Evolutionary conservation across 2,888 invertebrate genomes (phyloP), one percentile per base, ranked within the genome.

Genomic region (Choristoneura rosaceana): DNA sequence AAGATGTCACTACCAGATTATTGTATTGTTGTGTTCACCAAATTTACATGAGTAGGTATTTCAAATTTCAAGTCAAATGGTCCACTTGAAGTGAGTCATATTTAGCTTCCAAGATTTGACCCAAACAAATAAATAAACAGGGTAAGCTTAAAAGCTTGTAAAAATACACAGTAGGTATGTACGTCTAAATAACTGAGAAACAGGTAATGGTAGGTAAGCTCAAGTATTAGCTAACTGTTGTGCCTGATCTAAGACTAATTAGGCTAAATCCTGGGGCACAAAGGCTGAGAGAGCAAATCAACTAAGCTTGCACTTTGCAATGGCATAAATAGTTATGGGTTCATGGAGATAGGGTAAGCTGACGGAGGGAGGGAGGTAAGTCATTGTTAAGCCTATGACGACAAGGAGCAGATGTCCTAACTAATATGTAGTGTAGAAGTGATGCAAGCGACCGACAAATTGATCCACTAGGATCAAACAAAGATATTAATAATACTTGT

Each of bases 261-360:
- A 47, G 47, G 47, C 47, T n/a, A 47, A 4, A 47, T 47, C 5
- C 4, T 47, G 5, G 47, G 47, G 4, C n/a, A 47, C 47, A 47
- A 47, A n/a, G n/a, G 47, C 47, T 47, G 47, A 47, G 3, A 12
- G 14, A 47, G 43, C 43, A 12, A 14, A 5, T 47, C n/a, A 7
- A 47, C 47, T 47, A 47, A 47, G 47, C n/a, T 47, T 47, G n/a
- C 47, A n/a, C n/a, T 47, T 47, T n/a, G n/a, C 5, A 47, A 47
- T 4, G n/a, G 0, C 43, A 34, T 34, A 34, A 10, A 47, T 47
- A n/a, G 14, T 14, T 47, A 47, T 47, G 47, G 14, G 5, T 47
- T n/a, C 3, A 47, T 47, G n/a, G 0, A 14, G 47, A 47, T 47
- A 47, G 3, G 7, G 47, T n/a, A n/a, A 47, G 47, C 47, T 47